Percentiles rank a stretch among this genome's conserved stretches.
phyloP scores from a whole-genome alignment of 1,140 invertebrate species.

The Wiebesia pumilae region DNA sequence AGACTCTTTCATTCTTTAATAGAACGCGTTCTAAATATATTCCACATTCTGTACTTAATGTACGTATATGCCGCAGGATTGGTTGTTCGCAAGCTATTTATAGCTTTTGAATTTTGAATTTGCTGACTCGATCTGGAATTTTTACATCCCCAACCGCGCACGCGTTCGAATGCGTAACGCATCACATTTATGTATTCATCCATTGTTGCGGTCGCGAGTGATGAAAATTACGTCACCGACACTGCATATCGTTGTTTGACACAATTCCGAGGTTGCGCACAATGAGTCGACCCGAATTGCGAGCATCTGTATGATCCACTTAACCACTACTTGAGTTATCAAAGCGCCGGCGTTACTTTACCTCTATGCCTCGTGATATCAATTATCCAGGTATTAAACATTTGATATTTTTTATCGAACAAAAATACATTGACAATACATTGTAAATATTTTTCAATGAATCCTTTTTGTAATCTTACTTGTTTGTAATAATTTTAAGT shows the following conservation, averaged over 20 bases:
- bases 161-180: no score
- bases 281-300: neutral
- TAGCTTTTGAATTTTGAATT: no score
- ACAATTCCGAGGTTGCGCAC: constrained; percentile 4
- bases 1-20: no score
- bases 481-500: neutral
- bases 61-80: no score
- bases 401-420: neutral
- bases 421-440: neutral
- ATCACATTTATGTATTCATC: no score
- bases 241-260: constrained; percentile 22
- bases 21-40: no score
- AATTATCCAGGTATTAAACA: neutral
- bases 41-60: no score
- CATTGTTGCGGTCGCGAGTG: no score
- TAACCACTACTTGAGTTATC: neutral
- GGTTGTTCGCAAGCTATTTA: no score
- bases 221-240: neutral
- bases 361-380: neutral
- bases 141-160: no score
- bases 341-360: neutral
- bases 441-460: neutral
- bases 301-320: neutral
- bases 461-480: neutral
- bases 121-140: no score